Evolutionary conservation across 1,140 invertebrate species (phyloP).

Genomic region (Marisa cornuarietis): DNA sequence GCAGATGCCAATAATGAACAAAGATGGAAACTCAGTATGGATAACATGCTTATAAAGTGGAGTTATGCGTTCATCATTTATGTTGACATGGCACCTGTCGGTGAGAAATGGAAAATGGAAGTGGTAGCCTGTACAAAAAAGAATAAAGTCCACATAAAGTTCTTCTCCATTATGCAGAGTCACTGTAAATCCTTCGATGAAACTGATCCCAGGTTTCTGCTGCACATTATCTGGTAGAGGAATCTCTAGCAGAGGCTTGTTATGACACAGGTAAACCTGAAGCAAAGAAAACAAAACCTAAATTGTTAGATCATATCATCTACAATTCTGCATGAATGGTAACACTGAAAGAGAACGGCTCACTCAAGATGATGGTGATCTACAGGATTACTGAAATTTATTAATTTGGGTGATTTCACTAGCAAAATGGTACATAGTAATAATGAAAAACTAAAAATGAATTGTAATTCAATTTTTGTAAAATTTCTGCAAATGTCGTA

Average conservation of each 20-base stretch:
- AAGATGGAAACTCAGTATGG: constrained; percentile 78
- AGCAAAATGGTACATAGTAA: too few relatives aligned
- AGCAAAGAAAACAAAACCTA: constrained; percentile 25
- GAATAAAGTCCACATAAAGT: constrained; percentile 75
- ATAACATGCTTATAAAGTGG: constrained; percentile 89
- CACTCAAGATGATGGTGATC: too few relatives aligned
- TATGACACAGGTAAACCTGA: constrained; percentile 60
- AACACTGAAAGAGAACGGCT: too few relatives aligned
- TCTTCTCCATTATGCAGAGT: constrained; percentile 60
- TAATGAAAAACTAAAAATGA: too few relatives aligned
- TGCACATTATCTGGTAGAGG: constrained; percentile 49
- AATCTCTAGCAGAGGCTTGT: constrained; percentile 38
- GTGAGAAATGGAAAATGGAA: constrained; percentile 86
- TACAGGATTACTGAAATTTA: too few relatives aligned
- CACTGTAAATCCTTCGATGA: constrained; percentile 34
- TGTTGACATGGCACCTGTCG: constrained; percentile 74
- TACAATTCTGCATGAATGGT: too few relatives aligned
- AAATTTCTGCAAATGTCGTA: too few relatives aligned
- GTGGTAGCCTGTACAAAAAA: constrained; percentile 86
- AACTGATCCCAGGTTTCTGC: constrained; percentile 54
- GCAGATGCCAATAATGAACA: constrained; percentile 85
- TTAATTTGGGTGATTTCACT: too few relatives aligned
- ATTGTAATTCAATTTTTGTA: too few relatives aligned
- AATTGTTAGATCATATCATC: too few relatives aligned
- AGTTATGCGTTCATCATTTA: constrained; percentile 81